Conservation (phyloP, 2,888 invertebrate genomes). For the Scaptomyza caliginosa region DNA sequence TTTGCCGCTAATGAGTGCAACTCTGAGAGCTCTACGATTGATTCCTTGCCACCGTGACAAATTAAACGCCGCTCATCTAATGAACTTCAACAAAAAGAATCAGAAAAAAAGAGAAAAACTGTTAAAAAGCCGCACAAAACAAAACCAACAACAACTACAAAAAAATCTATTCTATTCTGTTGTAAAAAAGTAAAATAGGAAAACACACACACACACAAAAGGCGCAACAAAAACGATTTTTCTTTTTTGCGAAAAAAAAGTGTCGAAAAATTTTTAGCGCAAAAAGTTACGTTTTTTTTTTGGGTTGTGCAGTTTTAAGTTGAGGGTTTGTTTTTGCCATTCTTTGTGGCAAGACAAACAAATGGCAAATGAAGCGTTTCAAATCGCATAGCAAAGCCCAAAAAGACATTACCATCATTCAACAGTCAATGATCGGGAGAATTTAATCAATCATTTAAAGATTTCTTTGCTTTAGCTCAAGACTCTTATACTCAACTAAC, state of each 20-base stretch:
- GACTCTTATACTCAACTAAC: too few relatives aligned
- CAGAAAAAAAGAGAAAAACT: slow-evolving; percentile 45
- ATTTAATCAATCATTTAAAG: too few relatives aligned
- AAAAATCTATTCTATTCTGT: slow-evolving; percentile 9
- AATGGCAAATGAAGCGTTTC: slow-evolving; percentile 61
- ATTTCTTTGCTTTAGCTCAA: too few relatives aligned
- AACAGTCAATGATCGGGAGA: slow-evolving; percentile 13
- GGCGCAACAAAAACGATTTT: slow-evolving; percentile 69
- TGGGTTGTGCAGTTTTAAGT: neutral
- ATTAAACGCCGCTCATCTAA: slow-evolving; percentile 69
- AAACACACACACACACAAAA: slow-evolving; percentile 57
- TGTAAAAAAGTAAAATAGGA: slow-evolving; percentile 18
- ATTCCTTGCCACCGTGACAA: slow-evolving; percentile 66
- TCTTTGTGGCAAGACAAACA: too few relatives aligned
- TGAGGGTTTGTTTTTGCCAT: slow-evolving; percentile 72
- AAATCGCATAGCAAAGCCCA: slow-evolving; percentile 41
- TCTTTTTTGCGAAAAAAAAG: slow-evolving; percentile 47
- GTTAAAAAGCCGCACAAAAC: slow-evolving; percentile 63
- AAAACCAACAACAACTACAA: slow-evolving; percentile 27
- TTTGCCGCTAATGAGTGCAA: slow-evolving; percentile 52
- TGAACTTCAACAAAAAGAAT: slow-evolving; percentile 59
- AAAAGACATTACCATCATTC: slow-evolving; percentile 29
- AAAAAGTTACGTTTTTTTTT: slow-evolving; percentile 36
- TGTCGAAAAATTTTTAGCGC: slow-evolving; percentile 51
- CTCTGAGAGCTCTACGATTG: slow-evolving; percentile 26